A percentile compares a stretch with the other conserved stretches of the same genome.
These are phyloP conservation scores for Polypterus bichir DNA, from an alignment of 2,113 vertebrate genomes.

Conservation along the genomic window DNA sequence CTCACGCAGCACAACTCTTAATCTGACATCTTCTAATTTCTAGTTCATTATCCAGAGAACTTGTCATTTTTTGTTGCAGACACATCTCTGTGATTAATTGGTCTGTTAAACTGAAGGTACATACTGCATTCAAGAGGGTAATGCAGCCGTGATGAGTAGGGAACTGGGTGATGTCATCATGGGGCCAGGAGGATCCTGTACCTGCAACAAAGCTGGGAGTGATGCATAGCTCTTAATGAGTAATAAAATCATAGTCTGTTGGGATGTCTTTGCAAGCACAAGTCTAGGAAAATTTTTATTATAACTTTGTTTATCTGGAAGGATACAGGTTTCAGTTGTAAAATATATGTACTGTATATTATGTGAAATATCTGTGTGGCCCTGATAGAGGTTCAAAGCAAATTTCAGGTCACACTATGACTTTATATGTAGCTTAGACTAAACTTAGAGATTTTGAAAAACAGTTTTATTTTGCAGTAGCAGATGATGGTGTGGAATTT, in stretches of 20 bases:
- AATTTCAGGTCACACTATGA: too few relatives aligned
- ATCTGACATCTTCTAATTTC: slow-evolving; percentile 30
- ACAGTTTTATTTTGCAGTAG: too few relatives aligned
- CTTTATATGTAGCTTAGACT: too few relatives aligned
- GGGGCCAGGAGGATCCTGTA: slow-evolving; percentile 23
- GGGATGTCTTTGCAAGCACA: not conserved
- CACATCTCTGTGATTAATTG: slow-evolving; percentile 37
- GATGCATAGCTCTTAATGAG: slow-evolving; percentile 22
- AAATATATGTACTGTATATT: too few relatives aligned
- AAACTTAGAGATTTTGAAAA: too few relatives aligned
- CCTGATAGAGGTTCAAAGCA: too few relatives aligned
- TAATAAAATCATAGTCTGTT: slow-evolving; percentile 19
- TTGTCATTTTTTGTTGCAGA: slow-evolving; percentile 31
- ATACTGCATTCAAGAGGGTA: slow-evolving; percentile 25
- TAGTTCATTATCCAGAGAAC: slow-evolving; percentile 35
- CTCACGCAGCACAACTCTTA: slow-evolving; percentile 24
- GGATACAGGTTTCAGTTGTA: too few relatives aligned
- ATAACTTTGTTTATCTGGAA: too few relatives aligned
- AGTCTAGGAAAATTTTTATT: too few relatives aligned
- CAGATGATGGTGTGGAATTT: too few relatives aligned
- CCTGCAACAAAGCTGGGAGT: slow-evolving; percentile 19
- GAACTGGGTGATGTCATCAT: slow-evolving; percentile 18
- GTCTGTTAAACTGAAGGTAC: slow-evolving; percentile 36
- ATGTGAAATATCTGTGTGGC: not conserved
- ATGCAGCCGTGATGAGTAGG: slow-evolving; percentile 22